phyloP scores from a whole-genome alignment of 2,888 invertebrate species.

The Tanytarsus gracilentus region DNA sequence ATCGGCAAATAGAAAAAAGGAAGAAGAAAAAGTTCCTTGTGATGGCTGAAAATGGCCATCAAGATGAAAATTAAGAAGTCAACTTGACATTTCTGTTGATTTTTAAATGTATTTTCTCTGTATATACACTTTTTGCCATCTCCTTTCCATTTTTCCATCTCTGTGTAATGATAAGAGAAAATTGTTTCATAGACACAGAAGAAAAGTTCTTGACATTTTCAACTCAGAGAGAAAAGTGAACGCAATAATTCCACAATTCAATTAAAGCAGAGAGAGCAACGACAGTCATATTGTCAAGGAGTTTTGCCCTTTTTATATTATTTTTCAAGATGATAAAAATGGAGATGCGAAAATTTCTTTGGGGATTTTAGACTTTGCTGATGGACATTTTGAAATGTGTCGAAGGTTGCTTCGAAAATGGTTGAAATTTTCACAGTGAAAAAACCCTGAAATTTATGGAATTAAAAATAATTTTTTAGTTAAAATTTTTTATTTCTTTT shows the following conservation, averaged over 20 bases:
- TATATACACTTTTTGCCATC: neutral
- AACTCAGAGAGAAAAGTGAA: neutral
- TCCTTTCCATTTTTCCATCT: conserved; percentile 5
- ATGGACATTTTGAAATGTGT: no score
- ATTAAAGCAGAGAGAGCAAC: conserved; percentile 5
- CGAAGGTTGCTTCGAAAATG: no score
- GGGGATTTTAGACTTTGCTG: no score
- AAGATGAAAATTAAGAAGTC: conserved; percentile 25
- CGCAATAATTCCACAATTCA: conserved; percentile 21
- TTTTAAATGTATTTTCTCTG: conserved; percentile 16
- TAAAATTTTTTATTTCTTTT: no score
- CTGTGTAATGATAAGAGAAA: conserved; percentile 3
- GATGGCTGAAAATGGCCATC: conserved; percentile 16
- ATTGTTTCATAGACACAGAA: neutral
- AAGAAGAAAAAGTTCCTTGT: neutral
- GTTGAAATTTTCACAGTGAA: no score
- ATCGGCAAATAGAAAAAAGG: neutral
- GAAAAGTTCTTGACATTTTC: conserved; percentile 18
- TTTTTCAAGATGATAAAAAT: no score
- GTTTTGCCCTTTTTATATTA: neutral
- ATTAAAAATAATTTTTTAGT: no score
- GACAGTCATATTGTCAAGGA: conserved; percentile 6
- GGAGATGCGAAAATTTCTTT: no score
- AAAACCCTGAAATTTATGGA: no score
- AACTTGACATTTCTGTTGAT: conserved; percentile 26